Base-by-base conservation (phyloP, 2,888 invertebrate genomes). In the Boloria euphrosyne region DNA sequence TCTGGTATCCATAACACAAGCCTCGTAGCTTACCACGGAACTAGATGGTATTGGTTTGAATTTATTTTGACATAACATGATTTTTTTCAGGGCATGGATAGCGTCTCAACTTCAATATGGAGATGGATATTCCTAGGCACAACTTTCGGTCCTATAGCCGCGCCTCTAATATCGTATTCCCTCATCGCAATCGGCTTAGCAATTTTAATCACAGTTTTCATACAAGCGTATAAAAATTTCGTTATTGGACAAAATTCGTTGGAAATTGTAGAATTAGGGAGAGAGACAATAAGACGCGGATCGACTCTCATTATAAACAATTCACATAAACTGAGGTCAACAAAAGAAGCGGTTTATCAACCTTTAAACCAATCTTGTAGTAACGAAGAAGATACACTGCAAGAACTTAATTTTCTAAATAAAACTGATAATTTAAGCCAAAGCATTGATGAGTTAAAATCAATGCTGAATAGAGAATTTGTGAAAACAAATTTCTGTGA, bases 121-220 rank as follows among this genome's bases (percentile, higher is more conserved):
- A 93, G 96, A 22, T 96, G 96, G 96, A 94, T 97, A 18, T 97
- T 95, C 85, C 80, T 97, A 52, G 95, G 96, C 16, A 97, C 97
- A 2, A 95, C 96, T 0, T 94, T 97, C 70, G 95, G 95, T 0
- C 96, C 96, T 16, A 84, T 95, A 31, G 94, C 95, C 0, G 95
- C 94, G 17, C 96, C 96, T 0, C 77, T 95, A 14, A 84, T 95
- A 60, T 94, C 95, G 1, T 97, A 96, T 83, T 94, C 96, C 31
- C 93, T 95, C 82, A 95, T 97, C 67, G 83, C 95, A 59, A 85
- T 94, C 65, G 97, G 97, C 0, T 86, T 95, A 4, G 86, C 94
- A 55, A 93, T 94, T 27, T 90, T 97, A 22, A 87, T 95, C 5
- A 91, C 93, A 4, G 93, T 96, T 47, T 95, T 97, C 79, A 90